Evolutionary conservation across 1,140 invertebrate species (phyloP), one percentile per base, ranked within the genome.

Genomic region (Homarus americanus): DNA sequence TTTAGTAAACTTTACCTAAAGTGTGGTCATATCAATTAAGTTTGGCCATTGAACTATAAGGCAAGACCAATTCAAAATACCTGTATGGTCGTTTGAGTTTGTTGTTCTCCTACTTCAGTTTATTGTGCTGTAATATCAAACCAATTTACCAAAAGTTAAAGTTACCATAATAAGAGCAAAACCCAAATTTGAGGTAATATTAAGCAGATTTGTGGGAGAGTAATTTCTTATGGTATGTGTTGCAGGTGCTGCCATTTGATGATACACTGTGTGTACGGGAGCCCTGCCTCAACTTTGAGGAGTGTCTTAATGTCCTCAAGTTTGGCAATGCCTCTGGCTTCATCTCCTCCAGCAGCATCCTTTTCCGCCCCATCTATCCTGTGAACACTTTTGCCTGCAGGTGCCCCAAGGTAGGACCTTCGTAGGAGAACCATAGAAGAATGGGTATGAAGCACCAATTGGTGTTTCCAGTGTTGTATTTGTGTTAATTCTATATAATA

Each of bases 181-280:
- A 49, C n/a, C n/a, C n/a, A 10, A 49, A 49, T 49, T 49, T 49
- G 44, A 10, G 44, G 44, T 2, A 49, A 17, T 9, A 10, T 9
- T 17, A 49, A 17, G 9, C 9, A 49, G 0, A 17, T 49, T 49
- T 49, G 17, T 49, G 2, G 44, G 1, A 9, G 17, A 49, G 0
- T 49, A 24, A 58, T n/a, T 20, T 20, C n/a, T 58, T 58, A 20
- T 58, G 12, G 20, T 32, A 24, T 28, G 17, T 69, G 63, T 32
- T 93, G 32, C 93, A 98, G 95, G 97, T 99, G 0, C 94, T 99
- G 2, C 98, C 98, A 0, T 99, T 99, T 94, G 98, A 99, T 94
- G 99, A 99, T 94, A 99, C 99, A 94, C 95, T 99, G 0, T 99
- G 99, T 94, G 97, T 99, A 0, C 96, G 97, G 32, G 99, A 99